Conservation (phyloP, 2,888 invertebrate species). For the Protodeltote pygarga region DNA sequence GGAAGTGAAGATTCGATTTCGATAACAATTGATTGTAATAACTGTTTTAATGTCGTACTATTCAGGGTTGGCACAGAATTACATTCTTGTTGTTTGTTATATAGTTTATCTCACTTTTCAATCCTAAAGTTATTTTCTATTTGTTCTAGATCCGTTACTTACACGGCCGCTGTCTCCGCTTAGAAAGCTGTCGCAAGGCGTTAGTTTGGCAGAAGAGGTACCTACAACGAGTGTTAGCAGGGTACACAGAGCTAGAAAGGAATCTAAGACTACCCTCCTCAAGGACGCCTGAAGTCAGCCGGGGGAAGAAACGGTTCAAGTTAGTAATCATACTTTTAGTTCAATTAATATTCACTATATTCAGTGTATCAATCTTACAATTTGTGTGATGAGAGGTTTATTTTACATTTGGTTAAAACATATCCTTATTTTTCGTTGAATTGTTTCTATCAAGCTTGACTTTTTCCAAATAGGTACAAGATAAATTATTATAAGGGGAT, state of each 20-base stretch:
- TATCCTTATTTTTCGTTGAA: too few relatives aligned
- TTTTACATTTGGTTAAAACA: too few relatives aligned
- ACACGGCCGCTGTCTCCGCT: slow-evolving; percentile 89
- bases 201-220: slow-evolving; percentile 97
- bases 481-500: too few relatives aligned
- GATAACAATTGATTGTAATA: too few relatives aligned
- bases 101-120: neutral
- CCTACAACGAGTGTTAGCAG: slow-evolving; percentile 89
- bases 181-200: slow-evolving; percentile 95
- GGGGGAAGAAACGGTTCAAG: slow-evolving; percentile 67
- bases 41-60: too few relatives aligned
- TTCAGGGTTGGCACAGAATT: too few relatives aligned
- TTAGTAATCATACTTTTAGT: slow-evolving; percentile 44
- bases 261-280: slow-evolving; percentile 58
- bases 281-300: slow-evolving; percentile 44
- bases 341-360: too few relatives aligned
- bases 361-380: too few relatives aligned
- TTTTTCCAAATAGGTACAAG: too few relatives aligned
- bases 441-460: too few relatives aligned
- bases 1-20: too few relatives aligned
- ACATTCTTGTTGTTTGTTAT: neutral
- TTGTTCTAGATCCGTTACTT: slow-evolving; percentile 74
- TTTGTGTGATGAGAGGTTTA: too few relatives aligned
- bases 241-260: slow-evolving; percentile 85
- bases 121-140: neutral